A percentile compares a stretch with the other conserved stretches of the same genome.
These are phyloP conservation scores for Eleutherodactylus coqui DNA, from an alignment of 2,797 vertebrate species.

Conservation along the genomic window DNA sequence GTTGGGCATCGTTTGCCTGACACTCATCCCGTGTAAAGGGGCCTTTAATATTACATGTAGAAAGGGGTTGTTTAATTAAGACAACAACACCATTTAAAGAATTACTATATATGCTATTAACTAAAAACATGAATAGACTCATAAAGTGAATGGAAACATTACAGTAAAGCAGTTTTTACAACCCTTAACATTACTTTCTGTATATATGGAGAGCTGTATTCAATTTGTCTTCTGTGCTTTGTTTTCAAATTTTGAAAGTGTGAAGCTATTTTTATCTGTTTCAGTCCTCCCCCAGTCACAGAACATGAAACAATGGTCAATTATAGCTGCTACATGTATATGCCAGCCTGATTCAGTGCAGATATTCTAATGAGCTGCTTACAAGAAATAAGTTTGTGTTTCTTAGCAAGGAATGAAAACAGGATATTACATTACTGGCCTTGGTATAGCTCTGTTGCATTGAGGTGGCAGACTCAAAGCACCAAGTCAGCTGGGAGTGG, in stretches of 20 bases:
- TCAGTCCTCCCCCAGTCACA: background rate
- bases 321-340: background rate
- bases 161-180: background rate
- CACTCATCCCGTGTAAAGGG: too few species aligned
- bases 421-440: background rate
- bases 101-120: background rate
- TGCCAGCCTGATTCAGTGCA: background rate
- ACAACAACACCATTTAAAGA: background rate
- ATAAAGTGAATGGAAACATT: background rate
- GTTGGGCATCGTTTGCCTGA: too few species aligned
- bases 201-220: background rate
- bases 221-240: background rate
- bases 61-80: background rate
- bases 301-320: background rate
- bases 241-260: background rate
- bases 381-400: constrained; percentile 1
- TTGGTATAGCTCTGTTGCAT: background rate
- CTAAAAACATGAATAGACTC: background rate
- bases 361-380: background rate
- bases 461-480: background rate
- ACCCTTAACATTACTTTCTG: background rate
- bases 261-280: constrained; percentile 1
- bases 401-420: background rate
- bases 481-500: background rate
- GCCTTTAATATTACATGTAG: too few species aligned